These are phyloP conservation scores for Chromis chromis DNA, from an alignment of 2,797 vertebrate genomes.

Conservation along the genomic window DNA sequence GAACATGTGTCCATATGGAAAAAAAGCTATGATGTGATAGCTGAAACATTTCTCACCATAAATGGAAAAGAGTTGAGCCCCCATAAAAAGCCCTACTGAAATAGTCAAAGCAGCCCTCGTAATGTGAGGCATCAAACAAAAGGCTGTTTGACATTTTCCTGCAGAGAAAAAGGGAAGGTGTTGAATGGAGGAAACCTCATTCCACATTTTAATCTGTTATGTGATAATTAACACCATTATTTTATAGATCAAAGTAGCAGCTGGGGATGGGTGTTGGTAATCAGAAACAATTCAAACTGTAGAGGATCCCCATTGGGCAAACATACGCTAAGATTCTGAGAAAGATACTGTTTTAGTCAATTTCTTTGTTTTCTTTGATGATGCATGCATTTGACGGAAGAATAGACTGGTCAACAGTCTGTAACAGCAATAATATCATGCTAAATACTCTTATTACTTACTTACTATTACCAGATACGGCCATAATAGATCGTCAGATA, in stretches of 20 bases:
- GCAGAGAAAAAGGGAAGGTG: neutral
- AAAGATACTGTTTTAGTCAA: neutral
- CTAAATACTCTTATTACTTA: too few relatives aligned
- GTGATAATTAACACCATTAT: slow-evolving; percentile 36
- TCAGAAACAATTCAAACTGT: neutral
- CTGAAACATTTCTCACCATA: neutral
- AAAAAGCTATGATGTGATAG: too few relatives aligned
- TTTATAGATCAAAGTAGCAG: neutral
- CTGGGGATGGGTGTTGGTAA: neutral
- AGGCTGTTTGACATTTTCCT: slow-evolving; percentile 14
- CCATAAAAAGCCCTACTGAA: neutral
- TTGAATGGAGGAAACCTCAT: slow-evolving; percentile 24
- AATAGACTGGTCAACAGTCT: neutral
- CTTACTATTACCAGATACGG: too few relatives aligned
- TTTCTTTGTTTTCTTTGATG: neutral
- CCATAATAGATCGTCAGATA: too few relatives aligned
- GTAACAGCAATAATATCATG: too few relatives aligned
- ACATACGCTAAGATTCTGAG: neutral
- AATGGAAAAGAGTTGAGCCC: neutral
- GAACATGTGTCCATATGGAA: neutral
- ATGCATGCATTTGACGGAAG: neutral
- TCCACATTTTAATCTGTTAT: slow-evolving; percentile 11
- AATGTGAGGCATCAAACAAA: slow-evolving; percentile 19
- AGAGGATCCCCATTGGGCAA: neutral
- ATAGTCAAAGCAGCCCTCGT: neutral